Evolutionary conservation across 2,888 invertebrate species (phyloP).

Genomic region (Lysandra coridon): DNA sequence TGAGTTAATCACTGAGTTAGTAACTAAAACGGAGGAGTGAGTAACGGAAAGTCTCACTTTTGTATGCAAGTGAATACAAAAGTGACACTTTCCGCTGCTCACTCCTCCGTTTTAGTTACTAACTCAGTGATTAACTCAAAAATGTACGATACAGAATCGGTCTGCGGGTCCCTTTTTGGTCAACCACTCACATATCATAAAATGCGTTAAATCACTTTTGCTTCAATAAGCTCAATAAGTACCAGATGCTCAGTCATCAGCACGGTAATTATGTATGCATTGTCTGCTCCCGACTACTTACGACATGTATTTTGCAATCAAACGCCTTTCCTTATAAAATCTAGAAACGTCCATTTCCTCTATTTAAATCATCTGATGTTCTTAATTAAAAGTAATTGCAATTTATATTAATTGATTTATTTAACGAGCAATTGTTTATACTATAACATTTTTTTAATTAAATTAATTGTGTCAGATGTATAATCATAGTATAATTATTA

Average conservation of each 20-base stretch:
- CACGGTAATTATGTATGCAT: neutral
- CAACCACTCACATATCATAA: too few relatives aligned
- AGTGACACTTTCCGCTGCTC: too few relatives aligned
- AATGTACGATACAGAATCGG: too few relatives aligned
- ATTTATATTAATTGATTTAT: neutral
- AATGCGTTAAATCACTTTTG: neutral
- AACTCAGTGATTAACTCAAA: too few relatives aligned
- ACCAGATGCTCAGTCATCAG: neutral
- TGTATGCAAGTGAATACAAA: too few relatives aligned
- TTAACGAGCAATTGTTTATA: neutral
- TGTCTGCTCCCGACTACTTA: neutral
- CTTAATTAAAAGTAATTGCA: neutral
- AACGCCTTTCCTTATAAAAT: neutral
- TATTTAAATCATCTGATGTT: neutral
- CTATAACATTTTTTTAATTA: neutral
- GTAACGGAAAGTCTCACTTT: too few relatives aligned
- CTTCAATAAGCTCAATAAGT: neutral
- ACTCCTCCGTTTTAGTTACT: too few relatives aligned
- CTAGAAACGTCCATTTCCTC: slow-evolving; percentile 6
- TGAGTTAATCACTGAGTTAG: too few relatives aligned
- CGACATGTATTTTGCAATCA: slow-evolving; percentile 11
- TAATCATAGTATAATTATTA: neutral
- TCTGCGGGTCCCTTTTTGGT: too few relatives aligned
- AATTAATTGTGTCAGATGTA: neutral
- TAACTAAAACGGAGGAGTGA: too few relatives aligned